A percentile compares a stretch with the other conserved stretches of the same genome.
These are phyloP conservation scores for Diplolepis rosae DNA, from an alignment of 2,888 invertebrate genomes.

Conservation along the genomic window DNA sequence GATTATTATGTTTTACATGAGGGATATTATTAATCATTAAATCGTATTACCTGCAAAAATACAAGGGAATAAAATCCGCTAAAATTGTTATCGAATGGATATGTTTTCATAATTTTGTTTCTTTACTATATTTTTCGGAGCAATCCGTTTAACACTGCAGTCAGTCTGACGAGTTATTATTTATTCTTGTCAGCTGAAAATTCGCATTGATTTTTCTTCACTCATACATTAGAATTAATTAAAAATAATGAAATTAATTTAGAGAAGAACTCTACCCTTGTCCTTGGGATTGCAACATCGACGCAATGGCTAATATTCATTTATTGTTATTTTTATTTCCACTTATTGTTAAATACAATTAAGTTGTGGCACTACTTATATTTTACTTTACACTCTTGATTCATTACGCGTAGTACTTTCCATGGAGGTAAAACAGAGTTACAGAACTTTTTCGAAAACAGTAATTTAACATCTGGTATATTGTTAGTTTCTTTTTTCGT, in stretches of 20 bases:
- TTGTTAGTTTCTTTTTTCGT: neutral
- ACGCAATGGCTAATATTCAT: constrained; percentile 5
- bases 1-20: neutral
- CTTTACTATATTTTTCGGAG: constrained; percentile 44
- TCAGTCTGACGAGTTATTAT: constrained; percentile 48
- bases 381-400: constrained; percentile 24
- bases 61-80: constrained; percentile 7
- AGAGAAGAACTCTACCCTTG: neutral
- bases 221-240: constrained; percentile 55
- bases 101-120: constrained; percentile 21
- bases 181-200: constrained; percentile 64
- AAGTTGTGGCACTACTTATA: constrained; percentile 22
- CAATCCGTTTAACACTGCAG: constrained; percentile 43
- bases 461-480: constrained; percentile 3
- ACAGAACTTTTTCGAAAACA: neutral
- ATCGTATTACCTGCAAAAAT: constrained; percentile 9
- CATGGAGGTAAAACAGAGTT: constrained; percentile 19
- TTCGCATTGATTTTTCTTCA: constrained; percentile 52
- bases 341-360: constrained; percentile 2
- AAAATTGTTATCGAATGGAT: constrained; percentile 14
- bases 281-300: neutral
- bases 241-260: constrained; percentile 3
- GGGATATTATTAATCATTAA: constrained; percentile 16
- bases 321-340: constrained; percentile 24
- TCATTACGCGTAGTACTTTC: constrained; percentile 2